phyloP scores from a whole-genome alignment of 2,888 invertebrate species.

The Oeneis ivallda region DNA sequence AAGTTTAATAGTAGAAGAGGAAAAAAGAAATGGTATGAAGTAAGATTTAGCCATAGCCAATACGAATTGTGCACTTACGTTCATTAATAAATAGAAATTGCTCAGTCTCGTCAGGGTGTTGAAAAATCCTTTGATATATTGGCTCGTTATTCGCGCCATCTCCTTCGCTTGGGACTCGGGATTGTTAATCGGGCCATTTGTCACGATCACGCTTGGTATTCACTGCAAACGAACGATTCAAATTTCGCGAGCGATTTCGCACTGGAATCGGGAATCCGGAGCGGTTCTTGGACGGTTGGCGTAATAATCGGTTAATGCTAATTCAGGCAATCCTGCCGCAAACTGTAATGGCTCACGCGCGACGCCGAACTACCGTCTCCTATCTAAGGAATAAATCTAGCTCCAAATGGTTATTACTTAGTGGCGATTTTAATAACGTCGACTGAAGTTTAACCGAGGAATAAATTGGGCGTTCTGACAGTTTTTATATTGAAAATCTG shows the following conservation, averaged over 20 bases:
- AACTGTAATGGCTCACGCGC: constrained; percentile 29
- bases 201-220: constrained; percentile 75
- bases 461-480: too few species aligned
- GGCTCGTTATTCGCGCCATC: constrained; percentile 78
- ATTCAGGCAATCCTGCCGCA: constrained; percentile 24
- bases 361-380: constrained; percentile 8
- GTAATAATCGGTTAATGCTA: constrained; percentile 38
- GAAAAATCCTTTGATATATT: constrained; percentile 80
- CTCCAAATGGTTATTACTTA: background rate
- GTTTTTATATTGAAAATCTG: too few species aligned
- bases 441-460: too few species aligned
- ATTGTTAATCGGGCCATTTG: constrained; percentile 79
- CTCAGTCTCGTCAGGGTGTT: constrained; percentile 60
- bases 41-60: constrained; percentile 19
- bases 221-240: constrained; percentile 64
- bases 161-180: constrained; percentile 66
- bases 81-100: constrained; percentile 62
- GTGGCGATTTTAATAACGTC: too few species aligned
- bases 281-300: constrained; percentile 36
- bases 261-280: constrained; percentile 49
- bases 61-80: constrained; percentile 29
- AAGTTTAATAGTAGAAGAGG: background rate
- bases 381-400: constrained; percentile 4
- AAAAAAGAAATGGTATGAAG: constrained; percentile 7
- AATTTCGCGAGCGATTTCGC: constrained; percentile 68